Conservation (phyloP, 2,888 invertebrate genomes). For the Limnephilus rhombicus region DNA sequence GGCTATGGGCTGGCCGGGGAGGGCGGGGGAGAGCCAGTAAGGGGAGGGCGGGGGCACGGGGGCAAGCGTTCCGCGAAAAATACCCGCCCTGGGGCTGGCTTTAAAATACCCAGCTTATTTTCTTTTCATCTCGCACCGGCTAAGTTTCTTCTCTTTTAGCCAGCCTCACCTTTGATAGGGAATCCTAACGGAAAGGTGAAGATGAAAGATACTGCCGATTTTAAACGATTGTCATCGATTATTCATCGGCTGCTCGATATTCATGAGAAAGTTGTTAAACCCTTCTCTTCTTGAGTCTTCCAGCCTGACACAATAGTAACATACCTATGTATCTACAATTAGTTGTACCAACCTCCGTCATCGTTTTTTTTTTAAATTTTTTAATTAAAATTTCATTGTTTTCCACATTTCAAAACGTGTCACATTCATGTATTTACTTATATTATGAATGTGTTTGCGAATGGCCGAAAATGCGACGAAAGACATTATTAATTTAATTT, state of each 20-base stretch:
- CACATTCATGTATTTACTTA: too few relatives aligned
- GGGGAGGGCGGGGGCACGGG: constrained; percentile 24
- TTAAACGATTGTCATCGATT: constrained; percentile 25
- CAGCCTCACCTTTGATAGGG: constrained; percentile 56
- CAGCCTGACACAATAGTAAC: background rate
- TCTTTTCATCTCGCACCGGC: constrained; percentile 63
- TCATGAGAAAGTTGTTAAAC: background rate
- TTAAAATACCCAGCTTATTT: constrained; percentile 63
- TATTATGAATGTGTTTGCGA: too few relatives aligned
- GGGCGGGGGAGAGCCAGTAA: background rate
- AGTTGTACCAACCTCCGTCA: background rate
- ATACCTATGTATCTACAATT: background rate
- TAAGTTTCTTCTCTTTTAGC: constrained; percentile 46
- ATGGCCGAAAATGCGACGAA: too few relatives aligned
- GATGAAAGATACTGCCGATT: constrained; percentile 26
- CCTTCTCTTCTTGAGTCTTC: background rate
- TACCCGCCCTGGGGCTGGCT: constrained; percentile 62
- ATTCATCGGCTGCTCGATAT: constrained; percentile 19
- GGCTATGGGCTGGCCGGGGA: constrained; percentile 18
- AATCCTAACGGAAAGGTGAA: constrained; percentile 29
- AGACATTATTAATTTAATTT: too few relatives aligned
- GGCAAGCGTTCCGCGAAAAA: constrained; percentile 54
- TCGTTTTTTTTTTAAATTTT: too few relatives aligned
- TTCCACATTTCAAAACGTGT: too few relatives aligned
- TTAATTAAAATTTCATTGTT: too few relatives aligned